These are phyloP conservation scores for Caenorhabditis auriculariae DNA, from an alignment of 2,888 invertebrate species.

Conservation along the genomic window DNA sequence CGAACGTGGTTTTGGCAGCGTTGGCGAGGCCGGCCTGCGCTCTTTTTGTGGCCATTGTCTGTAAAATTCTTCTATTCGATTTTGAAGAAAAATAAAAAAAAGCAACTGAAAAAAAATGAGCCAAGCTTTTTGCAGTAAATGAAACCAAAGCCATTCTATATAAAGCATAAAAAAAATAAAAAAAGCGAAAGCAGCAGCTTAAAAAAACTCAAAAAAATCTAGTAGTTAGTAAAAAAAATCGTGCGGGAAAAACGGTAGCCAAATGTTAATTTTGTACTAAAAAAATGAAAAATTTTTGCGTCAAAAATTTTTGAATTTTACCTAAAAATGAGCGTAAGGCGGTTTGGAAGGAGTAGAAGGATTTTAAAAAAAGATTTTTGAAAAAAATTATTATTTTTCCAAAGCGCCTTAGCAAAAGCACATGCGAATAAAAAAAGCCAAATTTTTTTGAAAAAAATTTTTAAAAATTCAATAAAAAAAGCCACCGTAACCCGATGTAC, in stretches of 20 bases:
- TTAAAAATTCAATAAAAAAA: constrained; percentile 1
- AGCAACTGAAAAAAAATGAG: constrained; percentile 14
- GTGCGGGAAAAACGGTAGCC: neutral
- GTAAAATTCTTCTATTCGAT: constrained; percentile 54
- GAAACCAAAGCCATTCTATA: constrained; percentile 1
- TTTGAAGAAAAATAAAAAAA: constrained; percentile 30
- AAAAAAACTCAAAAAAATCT: neutral
- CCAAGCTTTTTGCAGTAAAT: neutral
- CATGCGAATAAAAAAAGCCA: neutral
- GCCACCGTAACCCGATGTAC: neutral
- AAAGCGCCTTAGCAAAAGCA: neutral
- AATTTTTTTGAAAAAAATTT: neutral
- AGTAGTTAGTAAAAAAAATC: neutral
- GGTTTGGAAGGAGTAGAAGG: too few species aligned
- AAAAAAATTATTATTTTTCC: neutral
- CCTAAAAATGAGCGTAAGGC: too few species aligned
- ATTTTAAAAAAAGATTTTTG: neutral
- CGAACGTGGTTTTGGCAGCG: constrained; percentile 91
- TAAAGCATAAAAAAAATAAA: neutral
- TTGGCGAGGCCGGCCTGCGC: constrained; percentile 95
- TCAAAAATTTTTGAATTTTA: too few species aligned
- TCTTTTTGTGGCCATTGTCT: constrained; percentile 99
- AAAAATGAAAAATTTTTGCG: too few species aligned
- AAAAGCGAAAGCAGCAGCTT: neutral
- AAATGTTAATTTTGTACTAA: too few species aligned